Evolutionary conservation across 2,888 invertebrate genomes (phyloP).

Genomic region (Pandemis cinnamomeana): DNA sequence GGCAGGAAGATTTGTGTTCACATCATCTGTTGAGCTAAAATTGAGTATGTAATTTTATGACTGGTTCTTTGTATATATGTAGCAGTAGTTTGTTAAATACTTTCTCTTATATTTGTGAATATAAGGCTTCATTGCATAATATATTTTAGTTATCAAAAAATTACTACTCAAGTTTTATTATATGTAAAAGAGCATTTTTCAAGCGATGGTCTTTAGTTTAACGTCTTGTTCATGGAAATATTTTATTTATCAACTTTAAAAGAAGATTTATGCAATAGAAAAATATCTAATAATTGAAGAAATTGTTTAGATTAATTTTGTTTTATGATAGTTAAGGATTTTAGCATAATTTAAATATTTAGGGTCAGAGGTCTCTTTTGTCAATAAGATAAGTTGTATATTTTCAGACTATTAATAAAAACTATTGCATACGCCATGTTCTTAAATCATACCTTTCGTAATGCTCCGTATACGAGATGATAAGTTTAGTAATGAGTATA

Average conservation of each 20-base stretch:
- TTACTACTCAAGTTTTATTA: no score
- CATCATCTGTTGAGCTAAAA: neutral
- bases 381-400: slow-evolving; percentile 33
- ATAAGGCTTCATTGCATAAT: slow-evolving; percentile 9
- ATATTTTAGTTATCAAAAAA: neutral
- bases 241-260: slow-evolving; percentile 11
- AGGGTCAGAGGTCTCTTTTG: slow-evolving; percentile 27
- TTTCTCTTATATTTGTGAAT: neutral
- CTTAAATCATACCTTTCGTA: slow-evolving; percentile 23
- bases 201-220: neutral
- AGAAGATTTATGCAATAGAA: neutral
- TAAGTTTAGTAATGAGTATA: no score
- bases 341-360: slow-evolving; percentile 15
- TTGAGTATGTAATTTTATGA: neutral
- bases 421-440: slow-evolving; percentile 28
- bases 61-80: slow-evolving; percentile 1
- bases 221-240: slow-evolving; percentile 19
- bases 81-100: neutral
- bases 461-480: neutral
- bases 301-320: slow-evolving; percentile 9
- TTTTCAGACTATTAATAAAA: slow-evolving; percentile 38
- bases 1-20: neutral
- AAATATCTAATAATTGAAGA: neutral
- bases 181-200: neutral
- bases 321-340: slow-evolving; percentile 26